These are phyloP conservation scores for Melikaiella ostensackeni DNA, from an alignment of 2,888 invertebrate genomes.

Conservation along the genomic window DNA sequence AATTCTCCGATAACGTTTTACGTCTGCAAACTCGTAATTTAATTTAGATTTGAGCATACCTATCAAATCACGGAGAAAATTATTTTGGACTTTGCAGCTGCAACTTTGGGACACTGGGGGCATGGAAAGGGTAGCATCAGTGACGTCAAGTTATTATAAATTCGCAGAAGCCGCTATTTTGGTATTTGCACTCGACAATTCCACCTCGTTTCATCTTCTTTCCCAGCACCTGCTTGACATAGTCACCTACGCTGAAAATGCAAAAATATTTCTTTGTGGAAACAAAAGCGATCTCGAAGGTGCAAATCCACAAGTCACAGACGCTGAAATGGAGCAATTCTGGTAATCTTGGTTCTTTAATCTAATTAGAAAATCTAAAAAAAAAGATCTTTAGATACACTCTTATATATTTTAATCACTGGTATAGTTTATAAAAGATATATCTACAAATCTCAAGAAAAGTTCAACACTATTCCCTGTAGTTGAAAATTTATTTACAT, in stretches of 20 bases:
- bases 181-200: constrained; percentile 93
- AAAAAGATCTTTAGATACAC: not conserved
- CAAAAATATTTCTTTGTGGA: constrained; percentile 96
- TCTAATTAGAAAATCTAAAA: constrained; percentile 24
- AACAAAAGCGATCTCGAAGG: constrained; percentile 92
- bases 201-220: constrained; percentile 93
- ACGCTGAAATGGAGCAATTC: constrained; percentile 93
- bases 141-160: constrained; percentile 97
- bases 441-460: not conserved
- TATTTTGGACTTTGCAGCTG: constrained; percentile 80
- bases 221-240: constrained; percentile 96
- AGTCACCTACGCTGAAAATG: constrained; percentile 95
- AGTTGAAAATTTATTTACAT: not conserved
- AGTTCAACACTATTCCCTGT: not conserved
- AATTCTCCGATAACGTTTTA: too few relatives aligned
- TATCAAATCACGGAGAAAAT: not conserved
- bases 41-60: not conserved
- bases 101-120: constrained; percentile 98
- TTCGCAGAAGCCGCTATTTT: constrained; percentile 96
- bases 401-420: constrained; percentile 1
- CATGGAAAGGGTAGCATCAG: constrained; percentile 96
- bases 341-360: constrained; percentile 79
- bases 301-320: constrained; percentile 87
- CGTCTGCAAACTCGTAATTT: not conserved
- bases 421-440: not conserved